Conservation (phyloP, 30 jellyfish, hydroid and myxozoan genomes). For the Cassiopea xamachana region DNA sequence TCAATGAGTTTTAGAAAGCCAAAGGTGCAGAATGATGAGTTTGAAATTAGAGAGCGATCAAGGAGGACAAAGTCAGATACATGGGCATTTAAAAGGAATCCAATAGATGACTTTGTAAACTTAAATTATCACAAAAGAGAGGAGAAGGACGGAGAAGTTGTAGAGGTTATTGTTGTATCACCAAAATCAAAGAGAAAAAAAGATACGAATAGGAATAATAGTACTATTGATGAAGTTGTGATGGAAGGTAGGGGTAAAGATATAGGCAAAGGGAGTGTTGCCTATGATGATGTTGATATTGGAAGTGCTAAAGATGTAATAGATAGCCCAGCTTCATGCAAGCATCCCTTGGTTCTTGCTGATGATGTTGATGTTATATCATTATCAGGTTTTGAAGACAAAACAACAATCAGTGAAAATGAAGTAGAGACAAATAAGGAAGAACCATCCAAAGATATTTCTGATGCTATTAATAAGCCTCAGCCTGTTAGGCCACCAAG, state of each 20-base stretch:
- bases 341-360: neutral
- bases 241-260: neutral
- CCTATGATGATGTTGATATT: conserved; percentile 14
- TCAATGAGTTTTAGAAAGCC: conserved; percentile 30
- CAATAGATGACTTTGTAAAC: conserved; percentile 49
- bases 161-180: conserved; percentile 56
- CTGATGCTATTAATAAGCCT: conserved; percentile 31
- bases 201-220: neutral
- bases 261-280: neutral
- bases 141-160: conserved; percentile 46
- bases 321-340: conserved; percentile 15
- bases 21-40: neutral
- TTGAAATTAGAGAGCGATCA: neutral
- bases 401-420: neutral
- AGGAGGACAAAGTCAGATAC: conserved; percentile 57
- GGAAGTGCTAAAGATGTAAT: conserved; percentile 50
- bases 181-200: conserved; percentile 3
- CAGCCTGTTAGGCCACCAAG: conserved; percentile 68
- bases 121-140: conserved; percentile 29
- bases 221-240: conserved; percentile 5
- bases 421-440: neutral
- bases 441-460: neutral
- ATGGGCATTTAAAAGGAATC: conserved; percentile 6
- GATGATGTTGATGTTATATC: conserved; percentile 67
- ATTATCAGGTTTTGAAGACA: conserved; percentile 59